Evolutionary conservation across 1,140 invertebrate species (phyloP), one percentile per base, ranked within the genome.

Genomic region (Eulimnadia texana): DNA sequence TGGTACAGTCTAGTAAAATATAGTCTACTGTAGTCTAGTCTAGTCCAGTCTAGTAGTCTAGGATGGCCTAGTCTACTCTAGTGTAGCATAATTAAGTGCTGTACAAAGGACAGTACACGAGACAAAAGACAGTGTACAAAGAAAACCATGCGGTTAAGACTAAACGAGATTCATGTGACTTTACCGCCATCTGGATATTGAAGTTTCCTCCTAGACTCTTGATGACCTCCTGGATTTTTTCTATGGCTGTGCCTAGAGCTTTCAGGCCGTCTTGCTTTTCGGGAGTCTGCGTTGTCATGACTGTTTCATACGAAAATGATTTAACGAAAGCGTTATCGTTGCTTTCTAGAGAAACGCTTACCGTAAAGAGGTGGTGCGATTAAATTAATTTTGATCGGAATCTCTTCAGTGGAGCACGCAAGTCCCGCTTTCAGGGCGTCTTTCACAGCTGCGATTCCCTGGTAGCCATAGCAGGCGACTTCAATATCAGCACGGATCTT

Each of bases 361-460:
- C 85, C 85, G 80, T 97, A 99, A 64, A 95, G 77, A 49, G 97
- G 97, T 50, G 97, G 95, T 42, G 97, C 96, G 72, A 99, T 98
- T 55, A 99, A 76, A 77, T 99, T 99, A 67, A 99, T 99, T 76
- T 96, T 97, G 65, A 99, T 94, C 6, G 92, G 92, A 75, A 98
- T 82, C 65, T 93, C 88, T 68, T 89, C 85, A 6, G 90, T 95
- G 2, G 93, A 95, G 47, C 92, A 78, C 55, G 86, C 84, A n/a
- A 99, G 80, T 2, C 97, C 97, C 70, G 89, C 81, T 73, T 83
- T 88, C 2, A 99, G 75, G 0, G 97, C 93, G 62, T 84, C 79
- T 74, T 98, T 98, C 0, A 99, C 94, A 47, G 97, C 97, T 80
- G 99, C 95, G 68, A 99, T 97, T 27, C 97, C 97, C 74, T 99